phyloP scores from a whole-genome alignment of 2,888 invertebrate genomes.

The Orthosia incerta region DNA sequence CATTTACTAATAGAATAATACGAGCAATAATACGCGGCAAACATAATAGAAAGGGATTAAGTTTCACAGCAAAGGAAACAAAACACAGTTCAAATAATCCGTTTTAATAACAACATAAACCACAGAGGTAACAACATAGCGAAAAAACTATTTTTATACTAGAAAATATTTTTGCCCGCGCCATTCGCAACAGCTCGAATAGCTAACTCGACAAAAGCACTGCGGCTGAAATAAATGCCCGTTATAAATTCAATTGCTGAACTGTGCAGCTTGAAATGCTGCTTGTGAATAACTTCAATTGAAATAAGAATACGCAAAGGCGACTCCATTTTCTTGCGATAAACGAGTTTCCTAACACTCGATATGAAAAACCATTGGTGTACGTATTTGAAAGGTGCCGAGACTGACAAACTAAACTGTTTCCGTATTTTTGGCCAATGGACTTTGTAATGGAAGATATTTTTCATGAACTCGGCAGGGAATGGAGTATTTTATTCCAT shows the following conservation, averaged over 20 bases:
- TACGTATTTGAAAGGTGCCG: conserved; percentile 39
- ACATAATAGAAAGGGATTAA: not conserved
- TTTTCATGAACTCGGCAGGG: not conserved
- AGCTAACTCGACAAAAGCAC: conserved; percentile 61
- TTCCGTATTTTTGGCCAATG: conserved; percentile 29
- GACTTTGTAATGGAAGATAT: not conserved
- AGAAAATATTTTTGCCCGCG: conserved; percentile 52
- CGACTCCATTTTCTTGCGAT: conserved; percentile 73
- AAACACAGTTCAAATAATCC: not conserved
- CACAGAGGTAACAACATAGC: conserved; percentile 1
- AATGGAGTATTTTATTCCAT: too few relatives aligned
- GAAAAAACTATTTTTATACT: conserved; percentile 44
- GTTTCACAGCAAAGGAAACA: not conserved
- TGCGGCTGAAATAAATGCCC: conserved; percentile 74
- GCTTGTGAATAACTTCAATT: conserved; percentile 78
- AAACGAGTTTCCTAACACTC: conserved; percentile 64
- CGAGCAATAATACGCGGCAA: not conserved
- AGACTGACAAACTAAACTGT: conserved; percentile 11
- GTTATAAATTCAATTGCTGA: conserved; percentile 76
- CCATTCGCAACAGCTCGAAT: conserved; percentile 56
- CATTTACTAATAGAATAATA: not conserved
- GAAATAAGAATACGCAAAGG: conserved; percentile 76
- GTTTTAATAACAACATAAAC: conserved; percentile 1
- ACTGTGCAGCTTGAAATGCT: conserved; percentile 71
- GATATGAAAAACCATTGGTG: conserved; percentile 52